Conservation (phyloP, 2,113 vertebrate genomes). For the Leuciscus idus region DNA sequence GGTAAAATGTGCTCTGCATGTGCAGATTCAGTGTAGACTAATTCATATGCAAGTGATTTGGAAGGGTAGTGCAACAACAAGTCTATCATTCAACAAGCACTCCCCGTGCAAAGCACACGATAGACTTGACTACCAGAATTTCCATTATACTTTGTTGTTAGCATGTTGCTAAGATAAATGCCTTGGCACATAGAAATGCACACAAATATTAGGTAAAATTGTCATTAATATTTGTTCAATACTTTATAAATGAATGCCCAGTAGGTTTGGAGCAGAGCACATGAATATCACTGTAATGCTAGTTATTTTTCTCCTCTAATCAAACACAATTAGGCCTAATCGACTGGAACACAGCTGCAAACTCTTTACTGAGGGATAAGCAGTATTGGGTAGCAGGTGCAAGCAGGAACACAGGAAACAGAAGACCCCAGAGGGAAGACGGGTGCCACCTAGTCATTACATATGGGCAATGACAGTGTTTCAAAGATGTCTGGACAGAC, state of each 20-base stretch:
- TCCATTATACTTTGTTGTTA: neutral
- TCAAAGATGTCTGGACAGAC: neutral
- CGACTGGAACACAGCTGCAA: conserved; percentile 36
- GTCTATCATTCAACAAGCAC: neutral
- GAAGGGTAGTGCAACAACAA: neutral
- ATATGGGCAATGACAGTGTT: conserved; percentile 10
- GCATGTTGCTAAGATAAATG: neutral
- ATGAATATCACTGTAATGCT: conserved; percentile 4
- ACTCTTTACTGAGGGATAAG: conserved; percentile 15
- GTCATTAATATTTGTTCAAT: no score
- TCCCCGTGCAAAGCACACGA: neutral
- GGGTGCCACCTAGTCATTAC: conserved; percentile 7
- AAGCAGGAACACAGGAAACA: conserved; percentile 9
- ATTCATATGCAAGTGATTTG: neutral
- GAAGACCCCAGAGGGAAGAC: conserved; percentile 17
- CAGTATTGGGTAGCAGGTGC: conserved; percentile 45
- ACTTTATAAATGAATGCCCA: neutral
- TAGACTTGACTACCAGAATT: neutral
- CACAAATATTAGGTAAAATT: neutral
- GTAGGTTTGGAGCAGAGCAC: neutral
- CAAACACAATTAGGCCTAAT: conserved; percentile 47
- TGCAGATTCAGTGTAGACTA: neutral
- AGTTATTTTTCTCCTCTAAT: conserved; percentile 14
- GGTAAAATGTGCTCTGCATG: neutral
- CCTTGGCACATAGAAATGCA: neutral